Evolutionary conservation across 35 echinoderm and acorn worm species (phyloP).

Genomic region (Strongylocentrotus purpuratus): DNA sequence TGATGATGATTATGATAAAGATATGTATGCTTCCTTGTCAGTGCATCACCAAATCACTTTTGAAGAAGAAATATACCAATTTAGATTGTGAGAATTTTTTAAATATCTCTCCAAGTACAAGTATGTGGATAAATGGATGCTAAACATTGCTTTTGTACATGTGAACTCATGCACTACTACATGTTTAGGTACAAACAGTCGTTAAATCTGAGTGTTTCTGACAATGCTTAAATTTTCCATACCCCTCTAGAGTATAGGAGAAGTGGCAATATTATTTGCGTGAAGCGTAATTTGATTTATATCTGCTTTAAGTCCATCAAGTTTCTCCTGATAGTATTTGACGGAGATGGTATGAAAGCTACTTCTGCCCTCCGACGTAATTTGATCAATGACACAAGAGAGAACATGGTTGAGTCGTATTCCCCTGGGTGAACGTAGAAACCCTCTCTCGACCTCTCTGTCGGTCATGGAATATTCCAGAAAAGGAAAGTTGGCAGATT

Average conservation of each 20-base stretch:
- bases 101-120: background rate
- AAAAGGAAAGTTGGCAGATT: background rate
- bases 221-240: background rate
- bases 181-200: background rate
- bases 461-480: background rate
- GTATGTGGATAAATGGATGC: background rate
- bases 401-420: too few species aligned
- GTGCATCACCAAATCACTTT: background rate
- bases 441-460: background rate
- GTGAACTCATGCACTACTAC: background rate
- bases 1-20: background rate
- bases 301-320: slow-evolving; percentile 1
- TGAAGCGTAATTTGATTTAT: slow-evolving; percentile 3
- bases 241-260: background rate
- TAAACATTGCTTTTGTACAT: background rate
- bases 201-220: background rate
- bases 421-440: too few species aligned
- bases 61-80: background rate
- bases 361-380: background rate
- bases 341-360: background rate
- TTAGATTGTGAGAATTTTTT: background rate
- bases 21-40: background rate
- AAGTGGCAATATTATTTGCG: background rate
- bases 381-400: background rate
- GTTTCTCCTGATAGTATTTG: background rate